Percentiles rank a stretch among this genome's conserved stretches.
These are phyloP conservation scores for Hydrochoerus hydrochaeris DNA, from an alignment of 2,113 vertebrate genomes.

Conservation along the genomic window DNA sequence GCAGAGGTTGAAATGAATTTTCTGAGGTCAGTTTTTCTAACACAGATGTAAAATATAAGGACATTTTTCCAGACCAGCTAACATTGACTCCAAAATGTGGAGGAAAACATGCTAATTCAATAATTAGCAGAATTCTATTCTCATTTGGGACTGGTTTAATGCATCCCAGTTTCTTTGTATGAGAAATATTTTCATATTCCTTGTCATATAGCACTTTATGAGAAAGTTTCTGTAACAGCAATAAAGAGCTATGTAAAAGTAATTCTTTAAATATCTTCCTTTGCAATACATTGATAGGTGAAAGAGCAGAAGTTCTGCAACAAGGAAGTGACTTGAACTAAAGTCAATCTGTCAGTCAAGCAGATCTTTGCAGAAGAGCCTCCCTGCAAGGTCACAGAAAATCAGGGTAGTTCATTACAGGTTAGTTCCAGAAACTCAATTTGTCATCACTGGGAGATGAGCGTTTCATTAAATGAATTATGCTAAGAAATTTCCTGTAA, in stretches of 20 bases:
- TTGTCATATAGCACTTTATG: neutral
- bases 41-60: neutral
- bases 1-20: neutral
- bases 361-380: neutral
- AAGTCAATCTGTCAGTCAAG: neutral
- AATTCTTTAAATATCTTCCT: neutral
- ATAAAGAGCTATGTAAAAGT: neutral
- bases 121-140: neutral
- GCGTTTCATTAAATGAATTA: neutral
- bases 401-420: neutral
- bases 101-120: neutral
- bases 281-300: neutral
- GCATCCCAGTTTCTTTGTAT: neutral
- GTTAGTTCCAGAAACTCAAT: neutral
- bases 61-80: neutral
- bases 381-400: neutral
- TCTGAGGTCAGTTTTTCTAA: neutral
- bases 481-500: neutral
- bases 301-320: neutral
- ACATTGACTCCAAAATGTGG: rapidly evolving
- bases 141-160: neutral
- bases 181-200: neutral
- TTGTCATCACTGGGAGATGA: neutral
- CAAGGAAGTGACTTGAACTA: too few relatives aligned
- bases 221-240: neutral